phyloP scores from a whole-genome alignment of 2,113 vertebrate species.

The Petrocephalus microphthalmus region DNA sequence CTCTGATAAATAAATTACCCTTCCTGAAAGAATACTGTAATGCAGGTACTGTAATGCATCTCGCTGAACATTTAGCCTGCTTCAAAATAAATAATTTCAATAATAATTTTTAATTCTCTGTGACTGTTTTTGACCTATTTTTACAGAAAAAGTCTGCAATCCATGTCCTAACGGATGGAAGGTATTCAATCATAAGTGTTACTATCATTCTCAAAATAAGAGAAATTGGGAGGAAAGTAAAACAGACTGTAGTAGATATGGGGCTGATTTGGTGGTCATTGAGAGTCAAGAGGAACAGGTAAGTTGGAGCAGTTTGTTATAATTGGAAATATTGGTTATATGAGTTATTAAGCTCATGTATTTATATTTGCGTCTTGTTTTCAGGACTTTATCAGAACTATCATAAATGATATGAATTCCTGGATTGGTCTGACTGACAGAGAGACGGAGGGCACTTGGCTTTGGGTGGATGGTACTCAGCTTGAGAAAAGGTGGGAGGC shows the following conservation, averaged over 20 bases:
- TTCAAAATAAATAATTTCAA: neutral
- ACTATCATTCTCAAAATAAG: neutral
- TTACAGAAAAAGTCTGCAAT: neutral
- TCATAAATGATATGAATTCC: neutral
- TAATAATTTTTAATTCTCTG: neutral
- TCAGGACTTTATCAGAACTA: neutral
- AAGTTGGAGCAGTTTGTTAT: neutral
- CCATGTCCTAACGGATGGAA: neutral
- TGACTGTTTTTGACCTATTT: neutral
- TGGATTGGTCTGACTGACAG: slow-evolving; percentile 17
- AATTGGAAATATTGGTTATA: neutral
- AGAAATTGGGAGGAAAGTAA: slow-evolving; percentile 6
- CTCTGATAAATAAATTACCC: neutral
- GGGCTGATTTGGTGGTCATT: slow-evolving; percentile 8
- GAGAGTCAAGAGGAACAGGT: slow-evolving; percentile 13
- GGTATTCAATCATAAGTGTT: neutral
- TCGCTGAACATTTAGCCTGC: neutral
- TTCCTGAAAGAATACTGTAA: neutral
- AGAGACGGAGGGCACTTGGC: neutral
- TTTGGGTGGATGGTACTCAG: slow-evolving; percentile 12
- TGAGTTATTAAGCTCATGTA: neutral
- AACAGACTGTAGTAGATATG: neutral
- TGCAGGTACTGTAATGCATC: neutral
- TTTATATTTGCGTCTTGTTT: neutral
- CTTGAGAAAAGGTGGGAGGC: neutral